Evolutionary conservation across 2,113 vertebrate genomes (phyloP), one percentile per base, ranked within the genome.

Genomic region (Spheniscus mendiculus): DNA sequence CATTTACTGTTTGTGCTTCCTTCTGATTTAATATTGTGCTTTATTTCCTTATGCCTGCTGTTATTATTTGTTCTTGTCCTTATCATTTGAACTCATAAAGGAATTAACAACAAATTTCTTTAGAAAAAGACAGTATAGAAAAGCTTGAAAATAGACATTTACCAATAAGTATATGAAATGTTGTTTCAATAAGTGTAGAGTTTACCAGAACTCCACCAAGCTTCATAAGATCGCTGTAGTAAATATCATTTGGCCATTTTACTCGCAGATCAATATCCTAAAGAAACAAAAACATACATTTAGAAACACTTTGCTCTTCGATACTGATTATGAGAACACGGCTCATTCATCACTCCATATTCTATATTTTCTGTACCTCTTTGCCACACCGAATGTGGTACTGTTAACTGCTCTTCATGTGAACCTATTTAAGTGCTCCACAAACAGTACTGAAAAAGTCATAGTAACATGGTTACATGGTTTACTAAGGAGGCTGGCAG

Each of bases 221-320:
- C 97, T 99, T 99, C 98, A 99, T 98, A 55, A 98, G 96, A 89
- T 99, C 98, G 11, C 99, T 95, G 97, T 99, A 99, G 97, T 99
- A 99, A 97, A 99, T 99, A 87, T 99, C 99, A 56, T 99, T 99
- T 72, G 99, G 99, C 99, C 99, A 99, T 97, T 99, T 99, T 44
- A 99, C 96, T 80, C 98, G 98, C 70, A 99, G 96, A 55, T 99
- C 98, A 36, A 99, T 98, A 65, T 99, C 99, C 99, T 99, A 42
- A 55, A 94, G 74, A 94, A 86, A 95, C 36, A 97, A 67, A 87
- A 92, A 0, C 34, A 78, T 5, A 55, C 2, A 45, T 63, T 87
- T 44, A 89, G 83, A 91, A 83, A 87, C 10, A 40, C 45, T 72
- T 4, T 80, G 17, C 15, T 59, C 63, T 69, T 72, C 5, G 3